Percentiles rank a stretch among this genome's conserved stretches.
These are phyloP conservation scores for Drosophila cognata DNA, from an alignment of 2,888 invertebrate species.

Conservation along the genomic window DNA sequence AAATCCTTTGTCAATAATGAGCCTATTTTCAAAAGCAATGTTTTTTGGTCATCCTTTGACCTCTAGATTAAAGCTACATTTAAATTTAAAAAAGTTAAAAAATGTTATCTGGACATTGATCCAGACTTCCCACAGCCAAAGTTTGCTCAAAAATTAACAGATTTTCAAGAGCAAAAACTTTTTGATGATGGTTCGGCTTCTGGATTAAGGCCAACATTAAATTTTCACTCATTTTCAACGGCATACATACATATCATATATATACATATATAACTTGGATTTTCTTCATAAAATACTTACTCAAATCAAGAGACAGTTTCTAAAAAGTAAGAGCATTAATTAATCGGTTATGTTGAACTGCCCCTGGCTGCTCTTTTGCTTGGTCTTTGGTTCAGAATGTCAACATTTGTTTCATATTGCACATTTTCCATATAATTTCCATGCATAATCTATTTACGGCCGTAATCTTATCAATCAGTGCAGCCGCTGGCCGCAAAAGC, in stretches of 20 bases:
- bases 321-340: neutral
- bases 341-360: no score
- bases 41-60: neutral
- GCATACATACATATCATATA: fast-evolving
- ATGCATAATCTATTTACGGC: constrained; percentile 75
- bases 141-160: neutral
- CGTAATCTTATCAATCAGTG: constrained; percentile 74
- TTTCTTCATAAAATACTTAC: neutral
- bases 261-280: neutral
- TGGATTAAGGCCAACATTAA: neutral
- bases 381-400: constrained; percentile 41
- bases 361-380: neutral
- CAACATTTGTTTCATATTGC: constrained; percentile 75
- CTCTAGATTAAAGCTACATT: neutral
- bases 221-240: fast-evolving
- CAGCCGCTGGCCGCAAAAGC: constrained; percentile 13
- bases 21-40: neutral
- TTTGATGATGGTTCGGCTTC: neutral
- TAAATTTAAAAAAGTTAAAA: neutral
- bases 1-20: neutral
- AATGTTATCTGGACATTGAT: neutral
- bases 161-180: neutral
- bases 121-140: neutral
- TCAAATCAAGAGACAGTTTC: neutral
- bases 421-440: constrained; percentile 69